A percentile compares a stretch with the other conserved stretches of the same genome.
These are phyloP conservation scores for Scotopteryx bipunctaria DNA, from an alignment of 2,888 invertebrate species.

Conservation along the genomic window DNA sequence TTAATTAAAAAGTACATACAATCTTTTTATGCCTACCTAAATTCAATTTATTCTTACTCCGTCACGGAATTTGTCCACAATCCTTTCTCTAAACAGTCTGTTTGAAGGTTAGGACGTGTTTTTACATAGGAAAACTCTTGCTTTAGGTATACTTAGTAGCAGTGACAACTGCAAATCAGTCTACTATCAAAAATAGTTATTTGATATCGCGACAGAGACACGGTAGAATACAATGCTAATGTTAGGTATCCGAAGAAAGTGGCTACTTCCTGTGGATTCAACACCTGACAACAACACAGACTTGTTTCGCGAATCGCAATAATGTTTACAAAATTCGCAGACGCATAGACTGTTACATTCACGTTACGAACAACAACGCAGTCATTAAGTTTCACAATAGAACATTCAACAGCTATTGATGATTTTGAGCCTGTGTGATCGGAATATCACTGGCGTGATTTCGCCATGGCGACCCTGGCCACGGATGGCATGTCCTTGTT, in stretches of 20 bases:
- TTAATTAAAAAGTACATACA: no score
- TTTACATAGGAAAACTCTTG: no score
- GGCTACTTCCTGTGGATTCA: slow-evolving; percentile 5
- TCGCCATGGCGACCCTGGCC: slow-evolving; percentile 40
- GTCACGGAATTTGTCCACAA: no score
- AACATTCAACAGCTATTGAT: slow-evolving; percentile 59
- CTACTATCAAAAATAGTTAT: no score
- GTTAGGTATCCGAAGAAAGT: slow-evolving; percentile 4
- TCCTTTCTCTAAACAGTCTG: no score
- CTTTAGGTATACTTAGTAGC: no score
- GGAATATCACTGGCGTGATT: slow-evolving; percentile 56
- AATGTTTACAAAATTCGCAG: slow-evolving; percentile 26
- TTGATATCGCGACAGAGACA: no score
- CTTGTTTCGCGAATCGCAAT: slow-evolving; percentile 18
- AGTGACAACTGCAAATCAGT: no score
- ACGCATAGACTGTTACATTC: slow-evolving; percentile 30
- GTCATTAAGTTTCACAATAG: slow-evolving; percentile 72
- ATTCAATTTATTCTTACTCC: no score
- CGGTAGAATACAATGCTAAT: not conserved
- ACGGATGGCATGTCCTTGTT: slow-evolving; percentile 9
- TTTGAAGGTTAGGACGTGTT: no score
- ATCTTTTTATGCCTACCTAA: no score
- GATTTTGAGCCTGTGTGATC: slow-evolving; percentile 61
- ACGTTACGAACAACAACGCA: slow-evolving; percentile 52
- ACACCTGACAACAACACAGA: slow-evolving; percentile 11